Percentiles rank a stretch among this genome's conserved stretches.
Conservation (phyloP, 2,888 invertebrate species). For the Thereva unica region DNA sequence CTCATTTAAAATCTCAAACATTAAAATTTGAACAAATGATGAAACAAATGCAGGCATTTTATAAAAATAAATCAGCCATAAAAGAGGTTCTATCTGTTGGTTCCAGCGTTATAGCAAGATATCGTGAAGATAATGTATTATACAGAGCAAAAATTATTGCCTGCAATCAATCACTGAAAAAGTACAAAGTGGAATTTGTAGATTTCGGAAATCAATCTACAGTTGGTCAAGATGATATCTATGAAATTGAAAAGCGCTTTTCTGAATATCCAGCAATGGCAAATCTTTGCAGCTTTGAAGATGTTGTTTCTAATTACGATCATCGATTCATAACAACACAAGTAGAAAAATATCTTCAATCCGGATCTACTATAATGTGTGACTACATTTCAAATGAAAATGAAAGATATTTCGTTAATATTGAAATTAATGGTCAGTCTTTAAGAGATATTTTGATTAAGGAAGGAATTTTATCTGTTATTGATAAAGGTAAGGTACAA, state of each 20-base stretch:
- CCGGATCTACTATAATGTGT: constrained; percentile 51
- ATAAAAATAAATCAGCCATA: constrained; percentile 59
- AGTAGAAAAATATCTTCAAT: constrained; percentile 54
- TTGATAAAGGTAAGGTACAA: constrained; percentile 45
- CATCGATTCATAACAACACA: constrained; percentile 54
- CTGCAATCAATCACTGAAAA: constrained; percentile 62
- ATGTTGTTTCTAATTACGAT: constrained; percentile 64
- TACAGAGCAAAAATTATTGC: constrained; percentile 71
- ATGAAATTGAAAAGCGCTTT: constrained; percentile 70
- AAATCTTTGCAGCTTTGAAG: constrained; percentile 67
- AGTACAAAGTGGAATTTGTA: constrained; percentile 71
- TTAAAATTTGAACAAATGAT: constrained; percentile 69
- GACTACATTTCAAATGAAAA: constrained; percentile 50
- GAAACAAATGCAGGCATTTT: constrained; percentile 70
- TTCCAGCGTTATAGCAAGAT: constrained; percentile 70
- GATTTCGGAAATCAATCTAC: constrained; percentile 76
- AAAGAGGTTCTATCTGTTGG: constrained; percentile 50
- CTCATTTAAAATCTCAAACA: constrained; percentile 62
- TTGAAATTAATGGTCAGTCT: constrained; percentile 52
- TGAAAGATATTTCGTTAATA: constrained; percentile 50
- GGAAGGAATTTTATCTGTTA: constrained; percentile 50
- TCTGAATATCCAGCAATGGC: constrained; percentile 72
- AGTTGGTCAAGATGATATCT: constrained; percentile 68
- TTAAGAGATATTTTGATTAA: constrained; percentile 50
- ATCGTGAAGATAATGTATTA: constrained; percentile 70